These are phyloP conservation scores for Aeoliscus strigatus DNA, from an alignment of 2,797 vertebrate species.

Conservation along the genomic window DNA sequence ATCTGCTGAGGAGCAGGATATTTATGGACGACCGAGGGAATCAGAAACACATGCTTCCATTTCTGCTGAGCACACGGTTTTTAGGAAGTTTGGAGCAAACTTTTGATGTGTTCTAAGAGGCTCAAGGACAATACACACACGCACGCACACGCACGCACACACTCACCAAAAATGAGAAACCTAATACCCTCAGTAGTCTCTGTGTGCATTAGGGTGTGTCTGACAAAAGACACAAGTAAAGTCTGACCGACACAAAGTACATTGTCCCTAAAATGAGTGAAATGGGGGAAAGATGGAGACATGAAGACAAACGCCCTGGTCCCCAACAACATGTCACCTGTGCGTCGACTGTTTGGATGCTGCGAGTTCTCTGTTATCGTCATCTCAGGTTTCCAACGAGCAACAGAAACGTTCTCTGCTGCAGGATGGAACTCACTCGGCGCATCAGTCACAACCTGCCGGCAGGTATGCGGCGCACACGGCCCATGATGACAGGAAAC, in stretches of 20 bases:
- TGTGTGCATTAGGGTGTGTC: constrained; percentile 56
- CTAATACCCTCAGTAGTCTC: constrained; percentile 52
- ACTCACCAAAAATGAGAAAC: constrained; percentile 50
- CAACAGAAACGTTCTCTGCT: background rate
- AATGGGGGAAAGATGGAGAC: constrained; percentile 29
- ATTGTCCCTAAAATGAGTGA: constrained; percentile 49
- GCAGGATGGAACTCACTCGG: constrained; percentile 2
- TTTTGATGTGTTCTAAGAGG: constrained; percentile 51
- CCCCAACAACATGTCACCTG: no score
- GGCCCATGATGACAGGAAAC: constrained; percentile 24
- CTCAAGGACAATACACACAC: constrained; percentile 40
- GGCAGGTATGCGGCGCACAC: constrained; percentile 13
- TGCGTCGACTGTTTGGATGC: no score
- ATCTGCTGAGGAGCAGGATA: constrained; percentile 43
- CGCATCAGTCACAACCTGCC: constrained; percentile 1
- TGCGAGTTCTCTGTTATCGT: no score
- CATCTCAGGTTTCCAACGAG: no score
- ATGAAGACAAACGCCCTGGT: constrained; percentile 16
- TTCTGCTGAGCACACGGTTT: constrained; percentile 61
- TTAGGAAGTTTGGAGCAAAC: constrained; percentile 32
- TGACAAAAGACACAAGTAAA: constrained; percentile 43
- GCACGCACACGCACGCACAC: constrained; percentile 16
- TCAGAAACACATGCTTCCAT: constrained; percentile 62
- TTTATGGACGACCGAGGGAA: constrained; percentile 60
- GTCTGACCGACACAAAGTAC: constrained; percentile 31